These are phyloP conservation scores for Carcina quercana DNA, from an alignment of 2,888 invertebrate species.

Conservation along the genomic window DNA sequence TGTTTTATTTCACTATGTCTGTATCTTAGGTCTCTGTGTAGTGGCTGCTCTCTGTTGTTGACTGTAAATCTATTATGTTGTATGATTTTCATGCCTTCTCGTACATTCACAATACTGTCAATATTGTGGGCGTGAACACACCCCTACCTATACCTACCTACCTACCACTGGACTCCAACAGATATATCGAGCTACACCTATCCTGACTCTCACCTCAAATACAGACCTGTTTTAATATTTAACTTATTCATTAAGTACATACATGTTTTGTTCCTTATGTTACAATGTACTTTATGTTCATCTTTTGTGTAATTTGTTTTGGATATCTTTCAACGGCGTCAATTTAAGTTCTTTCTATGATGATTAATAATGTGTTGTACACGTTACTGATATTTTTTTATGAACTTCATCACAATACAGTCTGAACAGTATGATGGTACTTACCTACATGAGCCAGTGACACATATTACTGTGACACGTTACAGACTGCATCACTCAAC, in stretches of 20 bases:
- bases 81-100: conserved; percentile 71
- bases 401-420: conserved; percentile 16
- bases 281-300: not conserved
- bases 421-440: conserved; percentile 32
- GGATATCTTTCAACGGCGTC: too few species aligned
- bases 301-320: too few species aligned
- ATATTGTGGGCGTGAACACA: conserved; percentile 60
- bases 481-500: conserved; percentile 49
- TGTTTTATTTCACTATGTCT: conserved; percentile 60
- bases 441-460: conserved; percentile 30
- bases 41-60: conserved; percentile 75
- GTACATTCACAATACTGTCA: conserved; percentile 72
- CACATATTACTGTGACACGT: conserved; percentile 30
- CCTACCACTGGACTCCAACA: conserved; percentile 69
- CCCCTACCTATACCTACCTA: too few species aligned
- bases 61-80: conserved; percentile 71
- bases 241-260: conserved; percentile 21
- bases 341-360: not conserved
- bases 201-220: conserved; percentile 4
- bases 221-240: too few species aligned
- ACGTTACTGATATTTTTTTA: conserved; percentile 21
- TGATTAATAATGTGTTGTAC: conserved; percentile 13
- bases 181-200: conserved; percentile 67
- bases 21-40: conserved; percentile 70
- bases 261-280: conserved; percentile 13